Evolutionary conservation across 2,888 invertebrate genomes (phyloP).

Genomic region (Cerastoderma edule): DNA sequence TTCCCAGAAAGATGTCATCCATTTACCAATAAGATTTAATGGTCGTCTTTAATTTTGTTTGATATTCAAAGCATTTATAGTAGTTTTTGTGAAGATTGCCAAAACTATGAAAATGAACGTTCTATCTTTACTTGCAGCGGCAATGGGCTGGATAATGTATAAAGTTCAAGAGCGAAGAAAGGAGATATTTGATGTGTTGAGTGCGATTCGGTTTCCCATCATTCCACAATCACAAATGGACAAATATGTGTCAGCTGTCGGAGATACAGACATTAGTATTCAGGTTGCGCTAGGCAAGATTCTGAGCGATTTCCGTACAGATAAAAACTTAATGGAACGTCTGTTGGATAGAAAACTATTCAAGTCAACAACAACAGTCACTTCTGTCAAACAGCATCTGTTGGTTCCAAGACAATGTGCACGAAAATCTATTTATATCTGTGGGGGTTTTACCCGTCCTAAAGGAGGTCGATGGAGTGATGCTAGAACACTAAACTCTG

Average conservation of each 20-base stretch:
- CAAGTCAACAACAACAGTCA: slow-evolving; percentile 21
- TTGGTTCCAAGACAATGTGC: slow-evolving; percentile 91
- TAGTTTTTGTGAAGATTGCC: too few species aligned
- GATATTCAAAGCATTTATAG: too few species aligned
- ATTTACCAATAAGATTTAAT: too few species aligned
- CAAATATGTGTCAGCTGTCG: slow-evolving; percentile 90
- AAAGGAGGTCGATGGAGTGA: slow-evolving; percentile 91
- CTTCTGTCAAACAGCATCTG: slow-evolving; percentile 50
- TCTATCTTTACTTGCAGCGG: too few species aligned
- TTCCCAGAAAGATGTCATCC: too few species aligned
- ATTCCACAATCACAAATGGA: slow-evolving; percentile 87
- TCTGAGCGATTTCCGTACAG: slow-evolving; percentile 69
- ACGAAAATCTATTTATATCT: slow-evolving; percentile 93
- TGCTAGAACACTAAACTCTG: slow-evolving; percentile 89
- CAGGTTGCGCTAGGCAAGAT: slow-evolving; percentile 88
- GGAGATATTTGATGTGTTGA: slow-evolving; percentile 93
- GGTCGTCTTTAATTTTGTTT: too few species aligned
- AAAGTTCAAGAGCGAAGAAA: slow-evolving; percentile 91
- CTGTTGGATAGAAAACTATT: slow-evolving; percentile 37
- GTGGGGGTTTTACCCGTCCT: slow-evolving; percentile 95
- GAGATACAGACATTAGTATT: slow-evolving; percentile 92
- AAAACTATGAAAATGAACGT: too few species aligned
- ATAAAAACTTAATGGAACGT: slow-evolving; percentile 52
- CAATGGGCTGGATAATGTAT: slow-evolving; percentile 93
- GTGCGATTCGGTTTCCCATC: slow-evolving; percentile 92